Percentiles rank a stretch among this genome's conserved stretches.
Evolutionary conservation across 2,113 vertebrate genomes (phyloP).

Genomic region (Phodopus roborovskii): DNA sequence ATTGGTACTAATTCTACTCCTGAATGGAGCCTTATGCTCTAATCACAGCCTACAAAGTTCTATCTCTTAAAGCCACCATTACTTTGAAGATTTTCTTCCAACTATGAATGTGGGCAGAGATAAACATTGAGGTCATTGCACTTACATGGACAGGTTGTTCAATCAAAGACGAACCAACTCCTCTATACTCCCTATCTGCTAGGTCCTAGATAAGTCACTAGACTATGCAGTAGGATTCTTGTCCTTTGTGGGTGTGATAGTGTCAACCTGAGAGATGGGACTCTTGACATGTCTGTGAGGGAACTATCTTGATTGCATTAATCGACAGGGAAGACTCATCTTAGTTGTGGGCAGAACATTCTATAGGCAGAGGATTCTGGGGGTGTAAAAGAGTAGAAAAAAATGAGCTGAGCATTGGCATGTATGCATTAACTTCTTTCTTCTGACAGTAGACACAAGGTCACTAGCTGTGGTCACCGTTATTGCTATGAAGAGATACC

Average conservation of each 20-base stretch:
- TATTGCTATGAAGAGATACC: not conserved
- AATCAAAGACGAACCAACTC: not conserved
- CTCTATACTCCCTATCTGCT: not conserved
- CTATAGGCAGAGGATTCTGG: not conserved
- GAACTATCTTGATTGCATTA: not conserved
- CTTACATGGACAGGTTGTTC: not conserved
- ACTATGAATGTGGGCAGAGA: not conserved
- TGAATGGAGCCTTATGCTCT: not conserved
- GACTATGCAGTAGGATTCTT: not conserved
- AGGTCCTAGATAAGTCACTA: not conserved
- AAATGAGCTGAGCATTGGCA: not conserved
- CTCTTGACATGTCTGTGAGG: not conserved
- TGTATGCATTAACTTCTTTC: not conserved
- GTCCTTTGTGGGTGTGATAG: not conserved
- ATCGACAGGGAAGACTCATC: not conserved
- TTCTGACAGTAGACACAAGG: not conserved
- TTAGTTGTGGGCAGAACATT: not conserved
- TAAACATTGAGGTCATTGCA: not conserved
- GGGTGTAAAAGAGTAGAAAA: not conserved
- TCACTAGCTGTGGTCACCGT: not conserved
- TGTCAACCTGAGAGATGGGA: not conserved
- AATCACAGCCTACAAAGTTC: too few relatives aligned
- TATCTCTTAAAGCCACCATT: not conserved
- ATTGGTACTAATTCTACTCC: not conserved
- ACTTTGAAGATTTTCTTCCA: not conserved